Conservation (phyloP, 2,888 invertebrate genomes). For the Phymatocera aterrima region DNA sequence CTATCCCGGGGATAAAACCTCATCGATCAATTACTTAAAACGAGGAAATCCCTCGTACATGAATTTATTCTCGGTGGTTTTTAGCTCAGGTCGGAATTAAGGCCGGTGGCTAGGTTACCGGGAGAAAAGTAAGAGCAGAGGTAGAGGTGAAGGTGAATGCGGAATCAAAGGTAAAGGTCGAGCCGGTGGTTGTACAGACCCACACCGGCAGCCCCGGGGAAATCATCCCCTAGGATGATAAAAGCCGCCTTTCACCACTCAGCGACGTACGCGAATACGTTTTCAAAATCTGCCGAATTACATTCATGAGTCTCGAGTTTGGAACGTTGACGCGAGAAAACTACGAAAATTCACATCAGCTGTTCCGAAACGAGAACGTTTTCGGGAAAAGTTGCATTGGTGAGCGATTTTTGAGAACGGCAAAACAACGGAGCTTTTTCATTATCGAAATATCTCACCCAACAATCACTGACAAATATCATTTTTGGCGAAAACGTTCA, state of each 20-base stretch:
- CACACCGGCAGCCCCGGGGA: slow-evolving; percentile 50
- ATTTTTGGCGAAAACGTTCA: too few relatives aligned
- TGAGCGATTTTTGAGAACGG: too few relatives aligned
- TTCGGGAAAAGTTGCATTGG: too few relatives aligned
- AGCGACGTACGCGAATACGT: neutral
- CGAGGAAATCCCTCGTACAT: slow-evolving; percentile 22
- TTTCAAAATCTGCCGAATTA: too few relatives aligned
- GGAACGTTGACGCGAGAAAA: too few relatives aligned
- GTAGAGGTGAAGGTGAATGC: neutral
- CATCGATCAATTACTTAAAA: slow-evolving; percentile 37
- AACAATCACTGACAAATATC: too few relatives aligned
- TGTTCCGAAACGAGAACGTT: too few relatives aligned
- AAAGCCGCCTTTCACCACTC: slow-evolving; percentile 40
- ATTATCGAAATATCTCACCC: too few relatives aligned
- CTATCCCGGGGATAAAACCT: neutral
- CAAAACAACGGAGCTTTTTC: too few relatives aligned
- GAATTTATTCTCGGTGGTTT: slow-evolving; percentile 24
- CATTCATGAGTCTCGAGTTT: too few relatives aligned
- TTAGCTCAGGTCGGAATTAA: too few relatives aligned
- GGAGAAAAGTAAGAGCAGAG: neutral
- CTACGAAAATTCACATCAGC: too few relatives aligned
- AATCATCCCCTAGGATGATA: slow-evolving; percentile 55
- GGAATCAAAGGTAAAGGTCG: slow-evolving; percentile 17
- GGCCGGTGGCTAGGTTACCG: neutral
- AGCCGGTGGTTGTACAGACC: neutral